Evolutionary conservation across 1,140 invertebrate species (phyloP).

Genomic region (Aculops lycopersici): DNA sequence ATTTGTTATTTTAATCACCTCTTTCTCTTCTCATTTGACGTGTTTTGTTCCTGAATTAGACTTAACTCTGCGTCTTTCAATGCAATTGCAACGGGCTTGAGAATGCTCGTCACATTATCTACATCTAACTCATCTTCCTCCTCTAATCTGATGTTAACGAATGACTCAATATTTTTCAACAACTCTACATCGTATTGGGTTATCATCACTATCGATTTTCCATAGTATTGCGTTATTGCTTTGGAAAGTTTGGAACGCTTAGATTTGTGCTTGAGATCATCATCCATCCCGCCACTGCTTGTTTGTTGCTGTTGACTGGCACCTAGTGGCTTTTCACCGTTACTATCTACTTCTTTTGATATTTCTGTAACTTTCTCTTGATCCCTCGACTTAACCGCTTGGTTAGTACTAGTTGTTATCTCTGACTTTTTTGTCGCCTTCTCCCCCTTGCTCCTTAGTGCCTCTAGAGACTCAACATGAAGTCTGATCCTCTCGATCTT

Average conservation of each 20-base stretch:
- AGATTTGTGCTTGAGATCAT: background rate
- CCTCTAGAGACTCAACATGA: too few relatives aligned
- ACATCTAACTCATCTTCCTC: slow-evolving; percentile 20
- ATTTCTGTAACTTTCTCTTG: background rate
- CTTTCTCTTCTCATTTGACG: too few relatives aligned
- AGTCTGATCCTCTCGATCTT: background rate
- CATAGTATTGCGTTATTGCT: slow-evolving; percentile 2
- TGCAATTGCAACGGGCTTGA: slow-evolving; percentile 60
- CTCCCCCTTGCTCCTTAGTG: background rate
- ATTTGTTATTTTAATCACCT: slow-evolving; percentile 57
- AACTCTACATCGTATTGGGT: slow-evolving; percentile 63
- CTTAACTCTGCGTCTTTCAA: slow-evolving; percentile 63
- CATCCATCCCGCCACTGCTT: too few relatives aligned
- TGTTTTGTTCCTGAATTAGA: too few relatives aligned
- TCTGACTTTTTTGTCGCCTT: background rate
- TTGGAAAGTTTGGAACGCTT: background rate
- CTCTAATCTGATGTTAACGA: slow-evolving; percentile 43
- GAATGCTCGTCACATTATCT: slow-evolving; percentile 44
- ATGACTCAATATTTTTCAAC: slow-evolving; percentile 48
- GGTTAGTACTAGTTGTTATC: background rate
- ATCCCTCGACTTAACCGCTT: background rate
- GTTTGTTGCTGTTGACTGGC: too few relatives aligned
- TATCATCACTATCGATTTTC: slow-evolving; percentile 44
- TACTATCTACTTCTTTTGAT: background rate
- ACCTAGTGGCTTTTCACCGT: too few relatives aligned